Conservation (phyloP, 2,888 invertebrate species). For the Drosophila multiciliata region DNA sequence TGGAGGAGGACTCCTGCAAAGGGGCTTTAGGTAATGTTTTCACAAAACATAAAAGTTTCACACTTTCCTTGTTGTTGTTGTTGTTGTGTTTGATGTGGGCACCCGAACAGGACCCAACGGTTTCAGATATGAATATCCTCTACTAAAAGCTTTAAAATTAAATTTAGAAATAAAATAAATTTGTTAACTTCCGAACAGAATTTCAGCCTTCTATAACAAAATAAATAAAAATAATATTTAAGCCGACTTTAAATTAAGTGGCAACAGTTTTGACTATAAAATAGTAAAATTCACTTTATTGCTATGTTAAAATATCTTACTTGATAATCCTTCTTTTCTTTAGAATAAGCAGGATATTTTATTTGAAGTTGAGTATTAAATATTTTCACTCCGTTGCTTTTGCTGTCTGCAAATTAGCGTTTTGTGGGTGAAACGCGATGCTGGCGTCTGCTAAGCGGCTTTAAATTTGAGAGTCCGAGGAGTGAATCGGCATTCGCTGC, state of each 20-base stretch:
- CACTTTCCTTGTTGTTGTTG: conserved; percentile 49
- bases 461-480: conserved; percentile 51
- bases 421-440: conserved; percentile 35
- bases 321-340: not conserved
- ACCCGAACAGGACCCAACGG: conserved; percentile 1
- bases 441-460: conserved; percentile 56
- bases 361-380: conserved; percentile 11
- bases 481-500: conserved; percentile 12
- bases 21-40: conserved; percentile 71
- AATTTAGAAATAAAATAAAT: conserved; percentile 28
- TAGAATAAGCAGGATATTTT: not conserved
- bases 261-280: not conserved
- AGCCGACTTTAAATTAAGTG: not conserved
- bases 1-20: conserved; percentile 31
- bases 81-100: conserved; percentile 34
- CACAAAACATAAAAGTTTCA: conserved; percentile 71
- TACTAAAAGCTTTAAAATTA: conserved; percentile 39
- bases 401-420: conserved; percentile 52
- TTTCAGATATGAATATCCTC: conserved; percentile 30
- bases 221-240: too few species aligned
- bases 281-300: not conserved
- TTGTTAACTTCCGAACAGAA: conserved; percentile 19
- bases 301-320: not conserved
- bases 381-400: conserved; percentile 12
- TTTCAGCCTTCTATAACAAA: not conserved